Evolutionary conservation across 2,888 invertebrate species (phyloP).

Genomic region (Agrochola lota): DNA sequence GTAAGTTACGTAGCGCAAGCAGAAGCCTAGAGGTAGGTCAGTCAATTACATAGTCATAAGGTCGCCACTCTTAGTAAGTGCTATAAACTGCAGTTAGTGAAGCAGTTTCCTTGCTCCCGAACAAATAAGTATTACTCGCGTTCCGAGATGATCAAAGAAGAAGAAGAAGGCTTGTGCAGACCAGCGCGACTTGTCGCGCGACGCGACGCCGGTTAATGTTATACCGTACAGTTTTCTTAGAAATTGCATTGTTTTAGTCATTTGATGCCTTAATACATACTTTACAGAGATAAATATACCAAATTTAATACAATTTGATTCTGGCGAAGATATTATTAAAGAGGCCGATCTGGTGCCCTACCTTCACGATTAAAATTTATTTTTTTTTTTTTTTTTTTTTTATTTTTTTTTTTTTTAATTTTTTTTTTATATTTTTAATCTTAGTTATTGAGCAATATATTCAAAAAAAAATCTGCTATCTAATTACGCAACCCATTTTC

Average conservation of each 20-base stretch:
- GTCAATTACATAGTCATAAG: conserved; percentile 14
- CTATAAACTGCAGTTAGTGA: conserved; percentile 7
- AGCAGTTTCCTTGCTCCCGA: background rate
- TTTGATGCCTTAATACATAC: no score
- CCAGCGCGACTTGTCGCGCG: no score
- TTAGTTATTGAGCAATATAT: background rate
- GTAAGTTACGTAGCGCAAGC: no score
- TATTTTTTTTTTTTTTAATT: no score
- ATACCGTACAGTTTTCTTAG: no score
- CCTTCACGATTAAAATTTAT: background rate
- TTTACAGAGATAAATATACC: background rate
- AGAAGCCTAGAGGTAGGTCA: conserved; percentile 2
- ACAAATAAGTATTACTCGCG: background rate
- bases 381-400: no score
- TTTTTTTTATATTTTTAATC: no score
- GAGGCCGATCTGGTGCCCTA: background rate
- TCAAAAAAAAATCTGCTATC: background rate
- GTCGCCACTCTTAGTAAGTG: conserved; percentile 20
- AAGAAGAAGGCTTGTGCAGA: no score
- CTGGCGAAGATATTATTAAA: background rate
- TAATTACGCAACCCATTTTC: no score
- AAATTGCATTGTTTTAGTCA: no score
- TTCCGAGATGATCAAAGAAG: conserved; percentile 2
- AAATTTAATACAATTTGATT: background rate
- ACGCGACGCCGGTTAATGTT: no score